phyloP scores from a whole-genome alignment of 1,140 invertebrate genomes.

The Brachionus rubens region DNA sequence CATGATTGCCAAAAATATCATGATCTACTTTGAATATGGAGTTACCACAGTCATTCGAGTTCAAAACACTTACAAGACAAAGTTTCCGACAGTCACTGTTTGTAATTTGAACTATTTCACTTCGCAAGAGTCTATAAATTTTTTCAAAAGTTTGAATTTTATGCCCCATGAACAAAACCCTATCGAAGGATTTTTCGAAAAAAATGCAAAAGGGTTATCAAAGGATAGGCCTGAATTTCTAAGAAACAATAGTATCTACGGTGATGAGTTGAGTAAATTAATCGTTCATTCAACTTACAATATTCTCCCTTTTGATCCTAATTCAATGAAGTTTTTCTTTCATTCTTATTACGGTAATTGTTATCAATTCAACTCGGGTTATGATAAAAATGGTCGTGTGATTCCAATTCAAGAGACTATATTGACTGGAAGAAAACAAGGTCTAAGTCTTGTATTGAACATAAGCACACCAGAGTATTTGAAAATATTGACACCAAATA shows the following conservation, averaged over 20 bases:
- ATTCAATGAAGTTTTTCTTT: not conserved
- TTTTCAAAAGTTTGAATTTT: not conserved
- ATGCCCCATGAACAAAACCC: not conserved
- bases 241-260: not conserved
- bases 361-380: slow-evolving; percentile 4
- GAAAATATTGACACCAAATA: not conserved
- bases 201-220: no score
- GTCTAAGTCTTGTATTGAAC: not conserved
- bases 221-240: no score
- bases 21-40: not conserved
- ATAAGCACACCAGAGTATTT: not conserved
- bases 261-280: not conserved
- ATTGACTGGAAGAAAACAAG: not conserved
- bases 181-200: no score
- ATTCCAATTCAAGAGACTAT: not conserved
- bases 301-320: not conserved
- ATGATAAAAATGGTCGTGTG: not conserved
- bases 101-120: slow-evolving; percentile 12
- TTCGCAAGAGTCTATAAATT: not conserved
- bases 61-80: not conserved
- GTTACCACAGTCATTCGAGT: not conserved
- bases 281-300: not conserved
- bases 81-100: not conserved
- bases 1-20: not conserved
- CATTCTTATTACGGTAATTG: slow-evolving; percentile 23